These are phyloP conservation scores for Pammene aurita DNA, from an alignment of 2,888 invertebrate genomes.

Conservation along the genomic window DNA sequence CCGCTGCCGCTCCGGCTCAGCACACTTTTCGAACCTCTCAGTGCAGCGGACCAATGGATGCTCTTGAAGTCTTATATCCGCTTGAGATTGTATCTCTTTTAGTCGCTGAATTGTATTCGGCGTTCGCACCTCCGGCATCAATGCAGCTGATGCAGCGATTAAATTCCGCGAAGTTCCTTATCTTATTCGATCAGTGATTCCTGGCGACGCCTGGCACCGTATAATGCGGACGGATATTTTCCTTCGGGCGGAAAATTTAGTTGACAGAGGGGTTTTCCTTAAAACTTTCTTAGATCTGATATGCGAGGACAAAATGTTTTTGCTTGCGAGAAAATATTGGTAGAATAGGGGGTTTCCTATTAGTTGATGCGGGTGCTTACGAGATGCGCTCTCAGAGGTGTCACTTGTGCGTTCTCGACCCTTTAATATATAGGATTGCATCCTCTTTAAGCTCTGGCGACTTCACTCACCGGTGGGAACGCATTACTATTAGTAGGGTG, in stretches of 20 bases:
- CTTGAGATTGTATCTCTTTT: constrained; percentile 33
- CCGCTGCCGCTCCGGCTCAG: constrained; percentile 3
- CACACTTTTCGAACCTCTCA: neutral
- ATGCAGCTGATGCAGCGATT: constrained; percentile 38
- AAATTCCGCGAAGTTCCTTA: constrained; percentile 26
- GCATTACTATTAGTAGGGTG: too few relatives aligned
- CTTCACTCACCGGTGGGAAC: too few relatives aligned
- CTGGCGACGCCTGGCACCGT: constrained; percentile 6
- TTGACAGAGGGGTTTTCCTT: constrained; percentile 1
- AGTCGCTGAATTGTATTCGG: constrained; percentile 32
- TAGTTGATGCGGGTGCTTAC: neutral
- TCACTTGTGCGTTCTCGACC: too few relatives aligned
- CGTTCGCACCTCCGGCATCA: constrained; percentile 27
- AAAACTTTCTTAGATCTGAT: constrained; percentile 23
- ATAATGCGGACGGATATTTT: constrained; percentile 19
- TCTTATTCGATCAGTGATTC: constrained; percentile 21
- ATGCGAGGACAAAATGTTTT: neutral
- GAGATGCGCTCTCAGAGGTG: too few relatives aligned
- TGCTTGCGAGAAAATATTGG: neutral
- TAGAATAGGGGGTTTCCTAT: neutral
- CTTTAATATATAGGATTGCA: too few relatives aligned
- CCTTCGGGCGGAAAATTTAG: constrained; percentile 9
- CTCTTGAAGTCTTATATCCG: neutral
- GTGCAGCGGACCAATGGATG: constrained; percentile 6
- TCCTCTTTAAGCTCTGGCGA: too few relatives aligned